Evolutionary conservation across 2,797 vertebrate species (phyloP).

Genomic region (Parauchenoglanis punctatus): DNA sequence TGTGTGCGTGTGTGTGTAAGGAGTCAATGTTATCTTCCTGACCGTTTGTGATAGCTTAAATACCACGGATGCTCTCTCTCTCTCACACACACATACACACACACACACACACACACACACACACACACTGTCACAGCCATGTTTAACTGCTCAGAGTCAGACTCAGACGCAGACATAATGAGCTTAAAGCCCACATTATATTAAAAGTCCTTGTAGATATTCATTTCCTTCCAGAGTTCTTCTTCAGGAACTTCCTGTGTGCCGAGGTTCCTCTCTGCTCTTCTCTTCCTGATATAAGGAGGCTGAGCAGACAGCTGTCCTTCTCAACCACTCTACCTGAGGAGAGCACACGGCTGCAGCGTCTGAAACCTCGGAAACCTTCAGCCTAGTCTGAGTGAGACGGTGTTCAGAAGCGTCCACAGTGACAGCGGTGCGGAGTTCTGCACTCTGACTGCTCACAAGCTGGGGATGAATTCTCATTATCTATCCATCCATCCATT

Average conservation of each 20-base stretch:
- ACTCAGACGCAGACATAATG: neutral
- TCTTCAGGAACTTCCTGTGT: conserved; percentile 5
- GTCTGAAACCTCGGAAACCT: neutral
- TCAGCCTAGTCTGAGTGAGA: neutral
- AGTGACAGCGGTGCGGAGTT: neutral
- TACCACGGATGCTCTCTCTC: too few species aligned
- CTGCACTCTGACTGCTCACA: neutral
- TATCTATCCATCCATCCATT: too few species aligned
- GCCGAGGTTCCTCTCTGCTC: conserved; percentile 6
- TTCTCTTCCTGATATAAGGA: neutral
- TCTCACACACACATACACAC: neutral
- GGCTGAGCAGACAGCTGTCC: neutral
- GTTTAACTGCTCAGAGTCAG: neutral
- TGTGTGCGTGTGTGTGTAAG: neutral
- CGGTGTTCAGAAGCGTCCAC: neutral
- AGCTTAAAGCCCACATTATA: neutral
- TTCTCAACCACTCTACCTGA: neutral
- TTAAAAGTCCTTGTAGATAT: neutral
- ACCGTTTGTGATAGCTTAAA: too few species aligned
- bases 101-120: conserved; percentile 14
- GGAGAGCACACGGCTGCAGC: conserved; percentile 5
- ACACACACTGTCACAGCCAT: neutral
- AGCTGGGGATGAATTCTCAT: neutral
- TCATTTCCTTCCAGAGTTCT: neutral
- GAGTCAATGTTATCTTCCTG: too few species aligned